These are phyloP conservation scores for Cydia fagiglandana DNA, from an alignment of 1,140 invertebrate genomes.

Conservation along the genomic window DNA sequence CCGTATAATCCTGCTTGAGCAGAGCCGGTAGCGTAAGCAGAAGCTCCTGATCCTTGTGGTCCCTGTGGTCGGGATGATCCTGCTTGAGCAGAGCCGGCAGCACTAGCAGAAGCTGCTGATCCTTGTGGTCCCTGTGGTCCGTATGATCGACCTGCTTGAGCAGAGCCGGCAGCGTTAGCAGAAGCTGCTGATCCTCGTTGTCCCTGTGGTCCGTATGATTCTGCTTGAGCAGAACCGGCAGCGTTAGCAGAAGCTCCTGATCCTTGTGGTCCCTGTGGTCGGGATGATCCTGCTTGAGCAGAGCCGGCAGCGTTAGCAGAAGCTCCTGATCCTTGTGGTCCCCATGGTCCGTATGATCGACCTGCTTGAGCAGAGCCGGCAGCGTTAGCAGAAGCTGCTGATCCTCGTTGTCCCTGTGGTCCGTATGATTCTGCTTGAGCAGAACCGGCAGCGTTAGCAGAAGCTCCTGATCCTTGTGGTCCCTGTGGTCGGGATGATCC, in stretches of 20 bases:
- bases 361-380: conserved; percentile 18
- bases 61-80: neutral
- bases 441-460: neutral
- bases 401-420: neutral
- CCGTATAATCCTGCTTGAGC: neutral
- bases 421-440: too few species aligned
- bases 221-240: neutral
- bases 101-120: conserved; percentile 34
- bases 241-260: neutral
- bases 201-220: conserved; percentile 30
- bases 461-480: conserved; percentile 24
- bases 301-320: neutral
- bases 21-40: conserved; percentile 18
- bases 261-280: conserved; percentile 10
- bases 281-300: neutral
- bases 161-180: neutral
- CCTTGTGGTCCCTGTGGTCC: conserved; percentile 32
- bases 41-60: conserved; percentile 35
- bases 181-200: conserved; percentile 6
- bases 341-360: conserved; percentile 15
- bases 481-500: conserved; percentile 21
- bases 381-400: conserved; percentile 8
- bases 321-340: conserved; percentile 28
- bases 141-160: conserved; percentile 10
- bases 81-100: neutral